Evolutionary conservation across 2,113 vertebrate species (phyloP), one percentile per base, ranked within the genome.

Genomic region (Elgaria multicarinata): DNA sequence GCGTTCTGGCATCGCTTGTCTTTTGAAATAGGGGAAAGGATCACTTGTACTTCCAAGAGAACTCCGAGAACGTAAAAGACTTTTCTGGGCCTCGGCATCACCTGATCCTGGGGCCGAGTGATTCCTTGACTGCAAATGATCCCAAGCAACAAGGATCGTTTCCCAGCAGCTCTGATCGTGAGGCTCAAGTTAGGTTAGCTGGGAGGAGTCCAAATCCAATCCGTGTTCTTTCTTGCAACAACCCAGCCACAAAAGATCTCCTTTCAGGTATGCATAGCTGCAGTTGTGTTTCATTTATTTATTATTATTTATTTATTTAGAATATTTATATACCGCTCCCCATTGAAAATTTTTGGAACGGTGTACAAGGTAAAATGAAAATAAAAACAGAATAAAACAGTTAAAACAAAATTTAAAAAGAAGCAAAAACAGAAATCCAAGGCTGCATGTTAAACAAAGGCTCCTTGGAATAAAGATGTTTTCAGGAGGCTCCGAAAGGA

Each of bases 251-350:
- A 10, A 97, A 93, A 64, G 98, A 99, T 87, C 95, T 99, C 66
- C 97, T 99, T 62, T 98, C 98, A 96, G 98, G 99, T 99, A 90
- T 22, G 91, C 91, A 1, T 53, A 5, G 55, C 0, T 0, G 4
- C 62, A 50, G 26, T 62, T 6, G 4, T 18, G 2, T 36, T 22
- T 6, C 91, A 58, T 62, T n/a, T n/a, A n/a, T n/a, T n/a, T n/a
- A n/a, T n/a, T n/a, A n/a, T n/a, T n/a, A n/a, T n/a, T n/a, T n/a
- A n/a, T n/a, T n/a, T n/a, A n/a, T n/a, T n/a, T n/a, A n/a, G n/a
- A n/a, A n/a, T n/a, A n/a, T n/a, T n/a, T n/a, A n/a, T n/a, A n/a
- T n/a, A n/a, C n/a, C n/a, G n/a, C n/a, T n/a, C n/a, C n/a, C n/a
- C n/a, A n/a, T n/a, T n/a, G n/a, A n/a, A n/a, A n/a, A n/a, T n/a